phyloP scores from a whole-genome alignment of 2,888 invertebrate genomes.

The Xestia c-nigrum region DNA sequence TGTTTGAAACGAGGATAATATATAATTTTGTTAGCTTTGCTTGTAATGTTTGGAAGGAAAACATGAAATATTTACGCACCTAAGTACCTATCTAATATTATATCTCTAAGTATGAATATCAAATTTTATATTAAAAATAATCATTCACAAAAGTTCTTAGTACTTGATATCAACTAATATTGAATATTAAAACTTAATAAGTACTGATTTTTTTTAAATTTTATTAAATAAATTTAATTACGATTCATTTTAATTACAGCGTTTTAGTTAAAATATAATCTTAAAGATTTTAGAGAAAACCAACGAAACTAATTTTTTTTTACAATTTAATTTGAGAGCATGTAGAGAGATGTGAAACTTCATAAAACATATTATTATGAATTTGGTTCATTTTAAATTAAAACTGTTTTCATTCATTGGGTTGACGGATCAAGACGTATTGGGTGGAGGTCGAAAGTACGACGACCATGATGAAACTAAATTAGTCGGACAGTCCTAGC shows the following conservation, averaged over 20 bases:
- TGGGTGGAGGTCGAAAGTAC: neutral
- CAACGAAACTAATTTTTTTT: neutral
- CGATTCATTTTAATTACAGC: neutral
- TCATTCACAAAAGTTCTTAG: neutral
- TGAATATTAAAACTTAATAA: neutral
- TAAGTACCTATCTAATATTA: neutral
- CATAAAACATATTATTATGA: neutral
- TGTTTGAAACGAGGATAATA: constrained; percentile 26
- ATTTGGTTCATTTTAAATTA: neutral
- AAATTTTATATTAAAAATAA: constrained; percentile 7
- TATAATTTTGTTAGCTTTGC: constrained; percentile 28
- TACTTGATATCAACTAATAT: neutral
- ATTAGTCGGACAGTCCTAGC: constrained; percentile 14
- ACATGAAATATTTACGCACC: constrained; percentile 22
- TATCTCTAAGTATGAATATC: neutral
- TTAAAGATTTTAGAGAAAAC: neutral
- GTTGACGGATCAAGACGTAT: neutral
- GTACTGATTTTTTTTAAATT: neutral
- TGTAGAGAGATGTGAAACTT: neutral
- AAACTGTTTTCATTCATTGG: neutral
- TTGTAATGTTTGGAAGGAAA: constrained; percentile 32
- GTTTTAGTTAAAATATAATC: neutral
- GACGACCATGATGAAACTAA: constrained; percentile 11
- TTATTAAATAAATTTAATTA: neutral
- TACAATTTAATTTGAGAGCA: neutral